These are phyloP conservation scores for Eospalax fontanierii DNA, from an alignment of 2,797 vertebrate genomes.

Conservation along the genomic window DNA sequence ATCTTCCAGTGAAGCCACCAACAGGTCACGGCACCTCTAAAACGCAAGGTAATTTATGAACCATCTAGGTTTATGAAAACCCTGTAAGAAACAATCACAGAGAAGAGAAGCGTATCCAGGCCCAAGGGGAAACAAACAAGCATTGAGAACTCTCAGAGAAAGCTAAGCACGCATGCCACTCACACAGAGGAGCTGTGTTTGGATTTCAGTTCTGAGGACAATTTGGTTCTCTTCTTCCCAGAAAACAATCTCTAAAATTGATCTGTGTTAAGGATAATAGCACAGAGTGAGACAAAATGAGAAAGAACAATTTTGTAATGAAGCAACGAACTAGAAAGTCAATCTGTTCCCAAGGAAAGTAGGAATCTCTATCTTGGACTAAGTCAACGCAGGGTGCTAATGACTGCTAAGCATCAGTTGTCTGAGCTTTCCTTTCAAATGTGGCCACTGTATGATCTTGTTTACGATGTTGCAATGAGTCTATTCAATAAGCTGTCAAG, in stretches of 20 bases:
- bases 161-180: not conserved
- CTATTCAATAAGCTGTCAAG: not conserved
- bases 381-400: not conserved
- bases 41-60: not conserved
- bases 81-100: not conserved
- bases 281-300: conserved; percentile 32
- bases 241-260: conserved; percentile 33
- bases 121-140: not conserved
- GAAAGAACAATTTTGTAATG: conserved; percentile 48
- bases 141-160: conserved; percentile 21
- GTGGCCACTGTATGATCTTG: not conserved
- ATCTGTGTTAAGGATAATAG: conserved; percentile 44
- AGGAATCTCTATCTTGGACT: not conserved
- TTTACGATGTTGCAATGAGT: not conserved
- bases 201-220: conserved; percentile 22
- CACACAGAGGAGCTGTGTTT: conserved; percentile 19
- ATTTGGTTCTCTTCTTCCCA: conserved; percentile 29
- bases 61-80: not conserved
- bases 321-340: conserved; percentile 53
- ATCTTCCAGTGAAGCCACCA: not conserved
- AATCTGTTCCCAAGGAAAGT: not conserved
- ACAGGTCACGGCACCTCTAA: not conserved
- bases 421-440: not conserved
- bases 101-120: not conserved
- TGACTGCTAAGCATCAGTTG: too few relatives aligned